These are phyloP conservation scores for Pachypanchax playfairii DNA, from an alignment of 2,113 vertebrate genomes.

Conservation along the genomic window DNA sequence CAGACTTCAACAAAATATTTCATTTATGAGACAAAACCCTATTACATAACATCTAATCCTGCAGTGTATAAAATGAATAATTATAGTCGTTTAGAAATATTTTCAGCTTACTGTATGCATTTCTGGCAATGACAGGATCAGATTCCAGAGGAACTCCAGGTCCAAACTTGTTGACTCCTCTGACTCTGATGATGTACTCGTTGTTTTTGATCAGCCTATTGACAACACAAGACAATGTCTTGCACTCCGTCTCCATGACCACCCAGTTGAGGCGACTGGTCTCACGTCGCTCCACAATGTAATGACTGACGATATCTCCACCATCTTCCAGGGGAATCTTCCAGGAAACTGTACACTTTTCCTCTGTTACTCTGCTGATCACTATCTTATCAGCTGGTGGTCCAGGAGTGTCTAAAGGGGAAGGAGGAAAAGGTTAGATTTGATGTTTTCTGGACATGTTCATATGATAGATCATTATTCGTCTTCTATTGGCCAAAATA, in stretches of 20 bases:
- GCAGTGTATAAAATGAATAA: no score
- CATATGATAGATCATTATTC: not conserved
- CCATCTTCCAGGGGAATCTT: conserved; percentile 92
- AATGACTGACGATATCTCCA: conserved; percentile 88
- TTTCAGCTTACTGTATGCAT: conserved; percentile 90
- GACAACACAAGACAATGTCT: conserved; percentile 89
- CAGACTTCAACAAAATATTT: not conserved
- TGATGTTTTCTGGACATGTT: not conserved
- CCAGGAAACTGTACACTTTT: conserved; percentile 96
- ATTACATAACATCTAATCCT: no score
- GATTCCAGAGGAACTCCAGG: conserved; percentile 90
- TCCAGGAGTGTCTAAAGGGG: conserved; percentile 90
- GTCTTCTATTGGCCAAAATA: not conserved
- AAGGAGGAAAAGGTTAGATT: not conserved
- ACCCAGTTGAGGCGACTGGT: conserved; percentile 98
- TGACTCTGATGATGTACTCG: conserved; percentile 95
- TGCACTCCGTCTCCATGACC: conserved; percentile 92
- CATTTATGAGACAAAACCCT: no score
- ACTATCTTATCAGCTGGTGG: conserved; percentile 86
- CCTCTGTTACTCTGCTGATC: conserved; percentile 94
- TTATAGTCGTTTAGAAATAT: no score
- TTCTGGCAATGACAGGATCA: conserved; percentile 89
- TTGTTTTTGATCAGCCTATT: conserved; percentile 95
- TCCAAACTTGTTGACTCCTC: conserved; percentile 96
- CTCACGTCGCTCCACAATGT: conserved; percentile 94